Evolutionary conservation across 1,140 invertebrate genomes (phyloP).

Genomic region (Tetraneura akinire): DNA sequence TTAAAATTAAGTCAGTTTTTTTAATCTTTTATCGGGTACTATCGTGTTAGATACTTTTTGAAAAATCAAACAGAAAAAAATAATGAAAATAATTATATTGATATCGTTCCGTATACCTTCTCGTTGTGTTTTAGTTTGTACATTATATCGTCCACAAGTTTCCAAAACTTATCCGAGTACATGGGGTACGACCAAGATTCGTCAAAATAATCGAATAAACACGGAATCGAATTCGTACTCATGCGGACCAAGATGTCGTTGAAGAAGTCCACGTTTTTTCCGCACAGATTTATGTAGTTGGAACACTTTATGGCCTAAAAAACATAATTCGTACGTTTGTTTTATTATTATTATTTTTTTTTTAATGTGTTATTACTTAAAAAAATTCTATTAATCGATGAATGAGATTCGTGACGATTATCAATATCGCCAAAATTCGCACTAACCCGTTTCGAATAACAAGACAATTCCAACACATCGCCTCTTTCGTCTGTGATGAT

Average conservation of each 20-base stretch:
- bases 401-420: no score
- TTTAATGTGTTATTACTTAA: no score
- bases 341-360: no score
- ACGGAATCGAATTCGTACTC: neutral
- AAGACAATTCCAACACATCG: neutral
- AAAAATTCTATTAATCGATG: no score
- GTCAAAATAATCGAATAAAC: conserved; percentile 17
- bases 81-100: no score
- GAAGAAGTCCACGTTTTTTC: neutral
- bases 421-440: no score
- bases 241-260: neutral
- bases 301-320: neutral
- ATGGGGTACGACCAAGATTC: neutral
- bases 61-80: no score
- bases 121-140: neutral
- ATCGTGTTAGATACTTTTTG: no score
- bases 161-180: neutral
- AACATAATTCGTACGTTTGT: neutral
- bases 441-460: conserved; percentile 25
- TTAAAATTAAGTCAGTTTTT: no score
- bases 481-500: neutral
- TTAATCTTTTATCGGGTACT: no score
- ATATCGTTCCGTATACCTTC: neutral
- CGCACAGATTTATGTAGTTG: neutral
- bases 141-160: neutral